phyloP scores from a whole-genome alignment of 2,113 vertebrate genomes.

The Hemichromis elongatus region DNA sequence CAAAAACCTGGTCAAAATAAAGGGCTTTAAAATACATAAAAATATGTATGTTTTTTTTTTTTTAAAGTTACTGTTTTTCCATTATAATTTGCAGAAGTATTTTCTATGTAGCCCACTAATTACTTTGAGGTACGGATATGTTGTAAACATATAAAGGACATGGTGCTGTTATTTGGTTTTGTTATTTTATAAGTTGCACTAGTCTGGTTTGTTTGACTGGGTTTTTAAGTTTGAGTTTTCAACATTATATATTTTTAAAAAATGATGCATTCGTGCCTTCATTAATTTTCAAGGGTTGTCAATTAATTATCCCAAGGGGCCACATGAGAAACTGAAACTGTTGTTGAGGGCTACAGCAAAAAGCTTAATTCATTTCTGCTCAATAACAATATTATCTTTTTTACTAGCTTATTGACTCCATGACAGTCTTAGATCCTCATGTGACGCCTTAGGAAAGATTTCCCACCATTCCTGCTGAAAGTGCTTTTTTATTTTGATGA shows the following conservation, averaged over 20 bases:
- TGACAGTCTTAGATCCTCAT: neutral
- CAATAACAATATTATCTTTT: neutral
- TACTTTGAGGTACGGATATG: neutral
- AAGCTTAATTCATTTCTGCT: neutral
- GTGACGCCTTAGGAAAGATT: neutral
- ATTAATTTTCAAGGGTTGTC: neutral
- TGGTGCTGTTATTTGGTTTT: neutral
- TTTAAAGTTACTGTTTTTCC: too few species aligned
- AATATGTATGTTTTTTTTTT: too few species aligned
- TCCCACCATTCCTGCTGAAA: neutral
- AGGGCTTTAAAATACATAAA: constrained; percentile 11
- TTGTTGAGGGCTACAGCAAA: neutral
- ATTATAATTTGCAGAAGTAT: neutral
- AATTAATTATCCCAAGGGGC: neutral
- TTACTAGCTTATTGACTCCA: neutral
- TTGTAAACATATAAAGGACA: neutral
- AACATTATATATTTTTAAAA: neutral
- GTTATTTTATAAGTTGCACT: neutral
- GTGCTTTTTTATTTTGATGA: neutral
- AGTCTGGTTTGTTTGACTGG: neutral
- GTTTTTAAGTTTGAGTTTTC: neutral
- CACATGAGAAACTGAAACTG: neutral
- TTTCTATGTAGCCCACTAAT: neutral
- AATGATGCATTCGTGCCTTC: neutral
- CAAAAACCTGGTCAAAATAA: constrained; percentile 25